Evolutionary conservation across 2,797 vertebrate genomes (phyloP).

Genomic region (Okamejei kenojei): DNA sequence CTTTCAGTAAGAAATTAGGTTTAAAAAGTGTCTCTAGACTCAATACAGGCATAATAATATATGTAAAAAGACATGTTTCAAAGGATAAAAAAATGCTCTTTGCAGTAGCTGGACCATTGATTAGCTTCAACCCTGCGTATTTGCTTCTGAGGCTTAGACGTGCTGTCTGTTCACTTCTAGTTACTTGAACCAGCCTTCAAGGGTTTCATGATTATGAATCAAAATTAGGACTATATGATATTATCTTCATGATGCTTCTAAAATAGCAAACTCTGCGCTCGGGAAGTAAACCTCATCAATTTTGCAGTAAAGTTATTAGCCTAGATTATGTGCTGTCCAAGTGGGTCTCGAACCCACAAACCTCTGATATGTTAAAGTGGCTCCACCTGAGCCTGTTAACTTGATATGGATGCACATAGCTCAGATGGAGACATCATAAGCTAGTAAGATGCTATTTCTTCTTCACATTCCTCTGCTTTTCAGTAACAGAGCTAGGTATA

Average conservation of each 20-base stretch:
- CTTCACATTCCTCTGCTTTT: no score
- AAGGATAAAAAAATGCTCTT: not conserved
- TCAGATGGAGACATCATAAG: not conserved
- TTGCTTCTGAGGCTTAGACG: not conserved
- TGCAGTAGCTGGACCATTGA: not conserved
- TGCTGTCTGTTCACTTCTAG: not conserved
- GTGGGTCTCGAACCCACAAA: not conserved
- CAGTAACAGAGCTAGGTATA: not conserved
- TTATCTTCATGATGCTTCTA: not conserved
- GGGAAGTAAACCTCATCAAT: not conserved
- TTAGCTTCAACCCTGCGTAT: not conserved
- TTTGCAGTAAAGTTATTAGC: not conserved
- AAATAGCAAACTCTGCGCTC: not conserved
- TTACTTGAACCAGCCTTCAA: not conserved
- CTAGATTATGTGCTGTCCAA: not conserved
- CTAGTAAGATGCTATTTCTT: not conserved
- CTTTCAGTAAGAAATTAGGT: not conserved
- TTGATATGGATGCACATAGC: not conserved
- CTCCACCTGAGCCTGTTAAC: not conserved
- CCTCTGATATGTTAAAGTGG: not conserved
- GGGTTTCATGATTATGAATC: not conserved
- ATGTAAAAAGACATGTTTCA: not conserved
- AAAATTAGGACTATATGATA: not conserved
- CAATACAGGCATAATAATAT: not conserved
- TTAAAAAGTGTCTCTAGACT: not conserved